Percentiles rank a stretch among this genome's conserved stretches.
These are phyloP conservation scores for Tiliacea aurago DNA, from an alignment of 2,888 invertebrate genomes.

Conservation along the genomic window DNA sequence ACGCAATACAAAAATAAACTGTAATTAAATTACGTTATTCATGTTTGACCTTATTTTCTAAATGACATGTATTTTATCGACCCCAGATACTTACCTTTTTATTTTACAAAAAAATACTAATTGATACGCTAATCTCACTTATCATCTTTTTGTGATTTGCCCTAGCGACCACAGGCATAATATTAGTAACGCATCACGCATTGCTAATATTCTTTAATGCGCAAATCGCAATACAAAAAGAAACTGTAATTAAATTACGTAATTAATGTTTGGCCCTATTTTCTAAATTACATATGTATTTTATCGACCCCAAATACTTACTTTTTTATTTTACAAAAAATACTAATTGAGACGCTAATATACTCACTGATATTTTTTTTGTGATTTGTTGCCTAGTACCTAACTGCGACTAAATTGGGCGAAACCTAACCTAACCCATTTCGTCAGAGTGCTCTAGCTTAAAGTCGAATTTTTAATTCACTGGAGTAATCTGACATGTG, in stretches of 20 bases:
- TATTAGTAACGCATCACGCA: slow-evolving; percentile 50
- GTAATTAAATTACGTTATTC: neutral
- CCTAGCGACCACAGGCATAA: slow-evolving; percentile 2
- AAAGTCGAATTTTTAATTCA: too few relatives aligned
- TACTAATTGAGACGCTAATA: too few relatives aligned
- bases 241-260: neutral
- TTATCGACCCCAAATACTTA: neutral
- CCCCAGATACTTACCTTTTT: neutral
- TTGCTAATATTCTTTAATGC: slow-evolving; percentile 9
- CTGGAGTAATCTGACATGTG: too few relatives aligned
- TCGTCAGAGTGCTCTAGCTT: too few relatives aligned
- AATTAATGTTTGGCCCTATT: neutral
- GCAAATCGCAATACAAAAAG: neutral
- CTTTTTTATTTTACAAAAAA: neutral
- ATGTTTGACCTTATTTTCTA: neutral
- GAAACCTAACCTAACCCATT: too few relatives aligned
- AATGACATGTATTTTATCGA: neutral
- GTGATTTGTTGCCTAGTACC: neutral
- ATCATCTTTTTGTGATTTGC: neutral
- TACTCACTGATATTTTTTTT: neutral
- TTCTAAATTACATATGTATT: neutral
- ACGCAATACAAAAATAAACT: neutral
- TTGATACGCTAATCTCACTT: neutral
- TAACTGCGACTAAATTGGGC: neutral
- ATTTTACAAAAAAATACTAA: neutral